Evolutionary conservation across 2,797 vertebrate species (phyloP), one percentile per base, ranked within the genome.

Genomic region (Hemitrygon akajei): DNA sequence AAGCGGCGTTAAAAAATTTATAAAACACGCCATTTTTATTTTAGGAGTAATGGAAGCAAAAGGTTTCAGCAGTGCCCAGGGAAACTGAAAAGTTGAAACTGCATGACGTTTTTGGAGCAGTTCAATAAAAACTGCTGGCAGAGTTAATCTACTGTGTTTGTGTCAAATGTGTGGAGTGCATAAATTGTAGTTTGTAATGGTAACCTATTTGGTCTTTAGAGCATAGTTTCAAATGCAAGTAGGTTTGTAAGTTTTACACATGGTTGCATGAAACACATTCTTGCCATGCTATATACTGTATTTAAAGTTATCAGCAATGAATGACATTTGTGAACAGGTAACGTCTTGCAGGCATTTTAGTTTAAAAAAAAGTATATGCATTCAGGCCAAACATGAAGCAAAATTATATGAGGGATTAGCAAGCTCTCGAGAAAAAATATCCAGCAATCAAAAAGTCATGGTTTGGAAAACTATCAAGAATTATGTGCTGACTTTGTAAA

Each of bases 141-240:
- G 96, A 97, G 97, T 96, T 97, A 97, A 97, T 98, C 98, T 98
- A 96, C 97, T 96, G 96, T 97, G 96, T 97, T 98, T 97, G 7
- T 97, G 2, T 89, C 34, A 69, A 34, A 89, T 89, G n/a, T 14
- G 5, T 66, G 60, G 37, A 47, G 40, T 27, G 5, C 25, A 1
- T 30, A 89, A 63, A 14, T 47, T 82, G 66, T 69, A 69, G 66
- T 69, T 27, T 87, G 60, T 89, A 10, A 89, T 34, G 18, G 34
- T 34, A 66, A 89, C 9, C n/a, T 6, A 69, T 30, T 9, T 7
- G 60, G 86, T 89, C 30, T 89, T 89, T 22, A 86, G 11, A 30
- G 40, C 18, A 20, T 34, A 1, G 9, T 34, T 66, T 30, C 4
- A 60, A 86, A 86, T 20, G 20, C 18, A 22, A 47, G 47, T 47